phyloP scores from a whole-genome alignment of 2,888 invertebrate genomes.

The Chloromyia formosa region DNA sequence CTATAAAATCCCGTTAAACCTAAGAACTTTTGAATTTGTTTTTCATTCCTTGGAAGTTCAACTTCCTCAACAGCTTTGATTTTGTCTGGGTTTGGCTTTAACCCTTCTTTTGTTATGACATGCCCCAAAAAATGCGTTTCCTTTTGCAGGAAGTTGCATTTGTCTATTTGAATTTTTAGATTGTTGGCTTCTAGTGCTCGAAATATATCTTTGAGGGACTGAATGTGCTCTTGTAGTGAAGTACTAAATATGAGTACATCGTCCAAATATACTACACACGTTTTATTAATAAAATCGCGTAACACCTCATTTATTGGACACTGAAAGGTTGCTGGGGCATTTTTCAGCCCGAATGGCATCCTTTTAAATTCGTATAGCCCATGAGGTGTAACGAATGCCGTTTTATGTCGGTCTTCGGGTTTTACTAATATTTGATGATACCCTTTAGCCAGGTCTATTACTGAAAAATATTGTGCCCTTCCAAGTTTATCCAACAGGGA shows the following conservation, averaged over 20 bases:
- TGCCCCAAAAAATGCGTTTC: neutral
- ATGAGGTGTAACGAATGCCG: too few species aligned
- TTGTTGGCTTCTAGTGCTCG: neutral
- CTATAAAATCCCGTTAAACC: constrained; percentile 20
- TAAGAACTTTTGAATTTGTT: neutral
- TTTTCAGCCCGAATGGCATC: too few species aligned
- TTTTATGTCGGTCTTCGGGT: neutral
- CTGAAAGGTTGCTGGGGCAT: constrained; percentile 9
- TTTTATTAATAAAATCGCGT: too few species aligned
- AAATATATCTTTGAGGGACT: neutral
- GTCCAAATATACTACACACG: constrained; percentile 33
- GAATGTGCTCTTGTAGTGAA: neutral
- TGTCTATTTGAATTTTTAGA: neutral
- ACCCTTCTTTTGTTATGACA: too few species aligned
- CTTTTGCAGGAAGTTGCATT: constrained; percentile 9
- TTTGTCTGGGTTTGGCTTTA: neutral
- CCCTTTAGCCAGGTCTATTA: constrained; percentile 46
- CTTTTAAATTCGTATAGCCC: neutral
- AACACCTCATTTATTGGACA: neutral
- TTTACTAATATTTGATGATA: constrained; percentile 48
- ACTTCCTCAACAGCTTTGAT: too few species aligned
- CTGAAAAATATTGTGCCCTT: constrained; percentile 47
- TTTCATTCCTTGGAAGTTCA: too few species aligned
- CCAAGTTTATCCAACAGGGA: too few species aligned
- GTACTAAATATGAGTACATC: constrained; percentile 46